Conservation (phyloP, 2,113 vertebrate species). For the Ictalurus punctatus region DNA sequence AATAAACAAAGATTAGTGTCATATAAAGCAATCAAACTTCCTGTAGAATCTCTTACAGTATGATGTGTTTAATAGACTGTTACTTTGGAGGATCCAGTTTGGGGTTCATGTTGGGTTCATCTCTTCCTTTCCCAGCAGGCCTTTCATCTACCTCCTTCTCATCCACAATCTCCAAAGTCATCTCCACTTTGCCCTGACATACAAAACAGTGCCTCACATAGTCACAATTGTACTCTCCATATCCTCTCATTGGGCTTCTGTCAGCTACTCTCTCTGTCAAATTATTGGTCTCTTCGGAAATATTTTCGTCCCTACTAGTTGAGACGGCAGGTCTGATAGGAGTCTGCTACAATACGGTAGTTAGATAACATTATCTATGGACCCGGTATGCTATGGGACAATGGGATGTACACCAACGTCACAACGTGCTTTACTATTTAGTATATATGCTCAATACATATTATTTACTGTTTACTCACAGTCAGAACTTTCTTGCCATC, state of each 20-base stretch:
- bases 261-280: background rate
- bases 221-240: background rate
- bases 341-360: background rate
- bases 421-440: background rate
- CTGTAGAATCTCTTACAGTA: background rate
- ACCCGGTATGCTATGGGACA: background rate
- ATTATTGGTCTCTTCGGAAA: background rate
- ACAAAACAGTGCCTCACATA: background rate
- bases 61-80: conserved; percentile 49
- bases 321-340: background rate
- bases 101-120: conserved; percentile 99
- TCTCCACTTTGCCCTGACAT: conserved; percentile 93
- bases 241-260: background rate
- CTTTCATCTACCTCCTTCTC: conserved; percentile 87
- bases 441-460: background rate
- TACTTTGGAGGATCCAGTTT: conserved; percentile 93
- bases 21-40: conserved; percentile 4
- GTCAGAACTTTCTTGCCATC: conserved; percentile 81
- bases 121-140: conserved; percentile 93
- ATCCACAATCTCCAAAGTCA: conserved; percentile 91
- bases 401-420: background rate
- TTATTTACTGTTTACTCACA: conserved; percentile 69
- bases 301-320: background rate
- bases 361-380: background rate
- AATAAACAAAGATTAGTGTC: background rate